These are phyloP conservation scores for Phalloptychus januarius DNA, from an alignment of 2,797 vertebrate species.

Conservation along the genomic window DNA sequence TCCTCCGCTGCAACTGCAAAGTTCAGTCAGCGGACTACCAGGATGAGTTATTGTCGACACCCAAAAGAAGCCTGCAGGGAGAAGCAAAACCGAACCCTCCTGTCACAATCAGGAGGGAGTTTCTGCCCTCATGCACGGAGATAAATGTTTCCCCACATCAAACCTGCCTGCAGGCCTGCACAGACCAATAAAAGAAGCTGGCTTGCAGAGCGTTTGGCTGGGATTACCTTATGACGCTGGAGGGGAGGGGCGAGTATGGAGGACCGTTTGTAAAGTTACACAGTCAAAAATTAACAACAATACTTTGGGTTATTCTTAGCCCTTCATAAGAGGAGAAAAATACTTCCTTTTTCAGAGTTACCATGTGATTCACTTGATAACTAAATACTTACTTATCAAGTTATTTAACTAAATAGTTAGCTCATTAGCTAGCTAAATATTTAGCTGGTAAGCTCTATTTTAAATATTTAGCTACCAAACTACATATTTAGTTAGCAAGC, in stretches of 20 bases:
- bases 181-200: neutral
- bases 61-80: conserved; percentile 26
- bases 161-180: neutral
- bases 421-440: too few relatives aligned
- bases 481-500: too few relatives aligned
- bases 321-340: too few relatives aligned
- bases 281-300: too few relatives aligned
- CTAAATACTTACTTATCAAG: too few relatives aligned
- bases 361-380: too few relatives aligned
- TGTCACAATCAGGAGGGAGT: conserved; percentile 1
- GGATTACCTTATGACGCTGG: conserved; percentile 5
- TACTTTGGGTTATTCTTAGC: too few relatives aligned
- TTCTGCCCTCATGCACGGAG: conserved; percentile 6
- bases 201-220: neutral
- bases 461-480: too few relatives aligned
- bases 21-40: conserved; percentile 2
- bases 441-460: too few relatives aligned
- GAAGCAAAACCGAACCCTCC: conserved; percentile 35
- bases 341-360: too few relatives aligned
- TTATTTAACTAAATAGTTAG: too few relatives aligned
- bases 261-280: too few relatives aligned
- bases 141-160: neutral
- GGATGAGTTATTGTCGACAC: conserved; percentile 15
- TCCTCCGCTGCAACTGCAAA: neutral
- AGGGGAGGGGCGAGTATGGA: neutral